Evolutionary conservation across 2,113 vertebrate species (phyloP).

Genomic region (Cathartes aura): DNA sequence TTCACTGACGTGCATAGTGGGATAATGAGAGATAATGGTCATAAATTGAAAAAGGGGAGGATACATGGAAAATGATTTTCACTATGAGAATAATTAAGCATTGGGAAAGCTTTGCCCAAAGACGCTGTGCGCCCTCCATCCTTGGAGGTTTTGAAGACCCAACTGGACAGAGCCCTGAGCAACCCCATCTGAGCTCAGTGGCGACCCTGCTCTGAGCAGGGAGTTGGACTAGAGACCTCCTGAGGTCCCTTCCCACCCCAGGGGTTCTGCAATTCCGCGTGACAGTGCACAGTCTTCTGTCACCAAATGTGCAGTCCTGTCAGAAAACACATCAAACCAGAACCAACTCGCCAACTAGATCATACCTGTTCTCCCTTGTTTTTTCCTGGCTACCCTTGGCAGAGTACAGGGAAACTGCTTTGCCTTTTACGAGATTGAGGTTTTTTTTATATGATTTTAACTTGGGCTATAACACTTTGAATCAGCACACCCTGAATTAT

Average conservation of each 20-base stretch:
- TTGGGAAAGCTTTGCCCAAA: background rate
- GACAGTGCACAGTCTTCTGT: background rate
- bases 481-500: conserved; percentile 58
- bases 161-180: background rate
- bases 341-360: background rate
- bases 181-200: background rate
- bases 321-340: background rate
- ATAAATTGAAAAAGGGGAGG: background rate
- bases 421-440: background rate
- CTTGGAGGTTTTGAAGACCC: background rate
- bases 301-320: background rate
- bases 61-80: background rate
- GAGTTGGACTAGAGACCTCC: background rate
- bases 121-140: background rate
- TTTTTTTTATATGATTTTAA: background rate
- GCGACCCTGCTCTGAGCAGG: background rate
- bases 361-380: background rate
- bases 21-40: background rate
- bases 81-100: background rate
- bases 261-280: background rate
- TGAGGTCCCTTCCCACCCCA: background rate
- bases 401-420: background rate
- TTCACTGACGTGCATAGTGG: background rate
- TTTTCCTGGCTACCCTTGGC: background rate
- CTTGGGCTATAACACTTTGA: background rate